Percentiles rank a stretch among this genome's conserved stretches.
Conservation (phyloP, 2,797 vertebrate species). For the Tokudaia muenninki region DNA sequence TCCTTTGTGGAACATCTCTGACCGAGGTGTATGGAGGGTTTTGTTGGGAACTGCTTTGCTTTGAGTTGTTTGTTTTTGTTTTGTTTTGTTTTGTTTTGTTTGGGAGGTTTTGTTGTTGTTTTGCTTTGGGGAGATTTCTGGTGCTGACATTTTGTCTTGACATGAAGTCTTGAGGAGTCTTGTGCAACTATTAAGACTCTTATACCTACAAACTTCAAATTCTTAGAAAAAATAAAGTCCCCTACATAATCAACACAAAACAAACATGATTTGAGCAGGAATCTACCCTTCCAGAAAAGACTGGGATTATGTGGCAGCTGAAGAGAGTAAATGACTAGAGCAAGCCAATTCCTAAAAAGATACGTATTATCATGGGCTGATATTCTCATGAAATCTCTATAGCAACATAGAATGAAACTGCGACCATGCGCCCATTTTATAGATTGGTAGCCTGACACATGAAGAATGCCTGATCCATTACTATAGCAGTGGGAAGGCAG, state of each 20-base stretch:
- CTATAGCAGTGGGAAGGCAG: neutral
- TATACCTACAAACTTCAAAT: neutral
- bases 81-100: neutral
- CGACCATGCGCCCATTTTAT: neutral
- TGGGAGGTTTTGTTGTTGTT: neutral
- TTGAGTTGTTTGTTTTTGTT: neutral
- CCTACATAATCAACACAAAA: neutral
- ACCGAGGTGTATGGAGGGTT: fast-evolving
- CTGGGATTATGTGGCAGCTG: neutral
- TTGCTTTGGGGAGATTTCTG: neutral
- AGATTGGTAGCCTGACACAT: neutral
- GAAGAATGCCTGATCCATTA: neutral
- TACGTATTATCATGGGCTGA: neutral
- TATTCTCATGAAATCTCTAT: neutral
- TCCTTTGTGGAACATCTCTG: neutral
- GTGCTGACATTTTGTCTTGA: neutral
- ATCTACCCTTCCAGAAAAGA: neutral
- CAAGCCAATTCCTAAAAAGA: neutral
- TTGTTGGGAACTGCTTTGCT: neutral
- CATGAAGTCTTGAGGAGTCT: neutral
- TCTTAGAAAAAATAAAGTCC: neutral
- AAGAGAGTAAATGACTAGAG: neutral
- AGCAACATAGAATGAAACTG: neutral
- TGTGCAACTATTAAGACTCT: neutral
- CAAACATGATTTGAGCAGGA: neutral